These are phyloP conservation scores for Orchesellides sinensis DNA, from an alignment of 2,888 invertebrate species.

Conservation along the genomic window DNA sequence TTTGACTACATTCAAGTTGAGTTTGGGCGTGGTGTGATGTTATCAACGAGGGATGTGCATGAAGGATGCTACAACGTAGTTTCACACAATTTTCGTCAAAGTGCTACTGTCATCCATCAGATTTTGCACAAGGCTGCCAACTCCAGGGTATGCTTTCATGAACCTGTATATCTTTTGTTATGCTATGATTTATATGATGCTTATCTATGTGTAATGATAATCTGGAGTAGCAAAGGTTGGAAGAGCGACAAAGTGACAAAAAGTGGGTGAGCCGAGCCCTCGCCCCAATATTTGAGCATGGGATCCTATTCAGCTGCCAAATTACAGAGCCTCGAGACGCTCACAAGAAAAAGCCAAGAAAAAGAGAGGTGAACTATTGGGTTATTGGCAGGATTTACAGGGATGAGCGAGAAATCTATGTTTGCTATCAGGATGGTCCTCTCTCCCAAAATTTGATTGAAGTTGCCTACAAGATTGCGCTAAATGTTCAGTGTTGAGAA, in stretches of 20 bases:
- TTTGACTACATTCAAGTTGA: slow-evolving; percentile 73
- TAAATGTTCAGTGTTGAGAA: slow-evolving; percentile 36
- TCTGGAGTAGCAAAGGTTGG: slow-evolving; percentile 70
- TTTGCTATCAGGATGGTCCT: slow-evolving; percentile 72
- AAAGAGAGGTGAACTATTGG: slow-evolving; percentile 70
- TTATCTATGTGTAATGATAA: too few species aligned
- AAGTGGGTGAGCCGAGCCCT: slow-evolving; percentile 72
- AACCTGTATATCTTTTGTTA: background rate
- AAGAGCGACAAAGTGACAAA: slow-evolving; percentile 67
- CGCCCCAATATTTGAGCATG: slow-evolving; percentile 72
- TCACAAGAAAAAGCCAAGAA: slow-evolving; percentile 69
- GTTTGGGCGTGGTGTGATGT: slow-evolving; percentile 69
- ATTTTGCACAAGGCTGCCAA: slow-evolving; percentile 72
- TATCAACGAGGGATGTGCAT: slow-evolving; percentile 53
- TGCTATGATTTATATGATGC: background rate
- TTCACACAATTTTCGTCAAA: slow-evolving; percentile 70
- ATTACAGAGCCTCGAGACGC: slow-evolving; percentile 58
- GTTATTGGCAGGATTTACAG: slow-evolving; percentile 73
- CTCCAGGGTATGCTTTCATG: slow-evolving; percentile 62
- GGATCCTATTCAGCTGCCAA: slow-evolving; percentile 72
- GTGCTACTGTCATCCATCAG: slow-evolving; percentile 66
- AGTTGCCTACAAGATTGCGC: slow-evolving; percentile 73
- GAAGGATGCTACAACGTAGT: slow-evolving; percentile 63
- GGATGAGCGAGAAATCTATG: slow-evolving; percentile 70
- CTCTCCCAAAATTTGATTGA: slow-evolving; percentile 70